Evolutionary conservation across 2,797 vertebrate species (phyloP), one percentile per base, ranked within the genome.

Genomic region (Cynodonichthys magdalenae): DNA sequence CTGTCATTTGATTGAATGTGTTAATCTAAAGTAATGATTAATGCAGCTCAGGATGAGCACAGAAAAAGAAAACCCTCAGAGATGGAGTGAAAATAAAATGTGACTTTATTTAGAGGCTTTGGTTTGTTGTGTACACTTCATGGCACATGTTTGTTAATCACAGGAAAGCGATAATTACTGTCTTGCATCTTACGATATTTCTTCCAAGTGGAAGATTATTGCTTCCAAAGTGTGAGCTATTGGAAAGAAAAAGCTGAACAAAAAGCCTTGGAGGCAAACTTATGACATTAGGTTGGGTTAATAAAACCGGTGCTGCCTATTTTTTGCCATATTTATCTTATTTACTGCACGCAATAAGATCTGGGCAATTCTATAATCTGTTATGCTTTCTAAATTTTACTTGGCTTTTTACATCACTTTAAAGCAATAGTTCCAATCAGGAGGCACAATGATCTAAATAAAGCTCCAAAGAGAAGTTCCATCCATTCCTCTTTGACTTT

Each of bases 1-100:
- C 53, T 67, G 41, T 64, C 52, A 75, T 66, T 69, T 63, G 52
- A 75, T 71, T 78, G 48, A 57, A 66, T 61, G 55, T 53, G 66
- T 70, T 58, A 58, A 65, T 70, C 45, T 69, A 50, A 71, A 72
- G 55, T 50, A 28, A 7, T n/a, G 54, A 57, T 68, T 59, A 64
- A 65, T 65, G 63, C 17, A 65, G 63, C 42, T 53, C 45, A 56
- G 44, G 53, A 51, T 42, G 55, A 60, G 53, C 36, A 44, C 41
- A 71, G 34, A 31, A 45, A 20, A 60, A 52, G 4, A 39, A 49
- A 28, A 57, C 48, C n/a, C 59, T 51, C 12, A 15, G 61, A 56
- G 18, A 45, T 39, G 39, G 6, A 14, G 4, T 14, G 27, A 53
- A 48, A 20, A 59, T 19, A 66, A 41, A 45, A 31, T 28, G 55